A percentile compares a stretch with the other conserved stretches of the same genome.
Evolutionary conservation across 1,140 invertebrate genomes (phyloP).

Genomic region (Aphidius gifuensis): DNA sequence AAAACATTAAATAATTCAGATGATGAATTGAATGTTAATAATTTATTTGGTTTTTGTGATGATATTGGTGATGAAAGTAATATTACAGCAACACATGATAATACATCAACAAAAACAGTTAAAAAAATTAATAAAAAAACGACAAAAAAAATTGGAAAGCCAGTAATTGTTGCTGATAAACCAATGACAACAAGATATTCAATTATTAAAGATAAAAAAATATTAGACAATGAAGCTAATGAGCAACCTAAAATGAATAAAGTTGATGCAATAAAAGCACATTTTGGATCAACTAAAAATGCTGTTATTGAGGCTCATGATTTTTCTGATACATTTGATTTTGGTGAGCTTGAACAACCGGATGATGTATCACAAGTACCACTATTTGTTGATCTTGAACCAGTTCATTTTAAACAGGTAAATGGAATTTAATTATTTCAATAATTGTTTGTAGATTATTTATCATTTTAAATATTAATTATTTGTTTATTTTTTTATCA

Average conservation of each 20-base stretch:
- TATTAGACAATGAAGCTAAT: slow-evolving; percentile 12
- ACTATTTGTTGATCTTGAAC: slow-evolving; percentile 41
- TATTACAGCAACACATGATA: too few species aligned
- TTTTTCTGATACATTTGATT: slow-evolving; percentile 44
- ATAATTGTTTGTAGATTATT: background rate
- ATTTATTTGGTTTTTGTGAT: too few species aligned
- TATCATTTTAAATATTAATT: slow-evolving; percentile 9
- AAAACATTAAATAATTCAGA: too few species aligned
- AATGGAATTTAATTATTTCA: background rate
- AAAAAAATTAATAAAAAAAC: too few species aligned
- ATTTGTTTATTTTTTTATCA: slow-evolving; percentile 14
- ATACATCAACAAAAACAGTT: too few species aligned
- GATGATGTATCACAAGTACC: slow-evolving; percentile 24
- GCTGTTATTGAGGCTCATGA: slow-evolving; percentile 2
- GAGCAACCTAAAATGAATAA: background rate
- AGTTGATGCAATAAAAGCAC: background rate
- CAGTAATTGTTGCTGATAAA: slow-evolving; percentile 17
- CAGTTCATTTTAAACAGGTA: slow-evolving; percentile 41
- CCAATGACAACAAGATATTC: too few species aligned
- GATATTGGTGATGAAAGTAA: too few species aligned
- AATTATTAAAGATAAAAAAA: too few species aligned
- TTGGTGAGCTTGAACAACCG: slow-evolving; percentile 28
- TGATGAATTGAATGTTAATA: too few species aligned
- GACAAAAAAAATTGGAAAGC: too few species aligned
- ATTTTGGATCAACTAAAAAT: slow-evolving; percentile 9